Evolutionary conservation across 2,113 vertebrate species (phyloP).

Genomic region (Xyliphius kryptos): DNA sequence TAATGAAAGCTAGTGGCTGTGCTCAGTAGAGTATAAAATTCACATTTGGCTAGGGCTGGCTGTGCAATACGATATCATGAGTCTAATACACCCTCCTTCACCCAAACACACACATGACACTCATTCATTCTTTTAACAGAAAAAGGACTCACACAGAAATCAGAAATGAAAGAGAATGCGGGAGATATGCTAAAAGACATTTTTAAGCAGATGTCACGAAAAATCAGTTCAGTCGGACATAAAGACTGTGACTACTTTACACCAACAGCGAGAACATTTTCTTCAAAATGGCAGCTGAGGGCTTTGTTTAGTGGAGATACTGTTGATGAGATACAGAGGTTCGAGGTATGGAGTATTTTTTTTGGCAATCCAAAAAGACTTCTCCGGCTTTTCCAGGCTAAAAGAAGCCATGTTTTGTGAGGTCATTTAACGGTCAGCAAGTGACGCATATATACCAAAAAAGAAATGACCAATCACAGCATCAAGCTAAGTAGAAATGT

Average conservation of each 20-base stretch:
- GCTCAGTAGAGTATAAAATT: constrained; percentile 77
- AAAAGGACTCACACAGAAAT: constrained; percentile 30
- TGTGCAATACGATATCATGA: constrained; percentile 74
- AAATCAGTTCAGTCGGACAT: neutral
- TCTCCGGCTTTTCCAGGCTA: constrained; percentile 31
- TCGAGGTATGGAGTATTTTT: no score
- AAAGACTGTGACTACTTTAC: no score
- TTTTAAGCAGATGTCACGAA: neutral
- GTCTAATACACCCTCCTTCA: constrained; percentile 32
- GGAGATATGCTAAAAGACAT: no score
- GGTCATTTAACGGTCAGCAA: constrained; percentile 46
- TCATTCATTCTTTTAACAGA: no score
- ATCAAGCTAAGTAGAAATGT: neutral
- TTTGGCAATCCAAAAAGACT: neutral
- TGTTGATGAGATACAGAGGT: constrained; percentile 19
- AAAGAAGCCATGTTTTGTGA: constrained; percentile 41
- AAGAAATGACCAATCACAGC: constrained; percentile 12
- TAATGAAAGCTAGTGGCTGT: constrained; percentile 78
- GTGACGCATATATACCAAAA: constrained; percentile 32
- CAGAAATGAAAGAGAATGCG: no score
- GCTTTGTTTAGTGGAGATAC: constrained; percentile 13
- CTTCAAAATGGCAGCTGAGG: no score
- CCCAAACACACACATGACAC: constrained; percentile 5
- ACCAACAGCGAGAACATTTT: no score
- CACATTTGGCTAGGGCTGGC: constrained; percentile 67